These are phyloP conservation scores for Cynopterus brachyotis DNA, from an alignment of 2,113 vertebrate species.

Conservation along the genomic window DNA sequence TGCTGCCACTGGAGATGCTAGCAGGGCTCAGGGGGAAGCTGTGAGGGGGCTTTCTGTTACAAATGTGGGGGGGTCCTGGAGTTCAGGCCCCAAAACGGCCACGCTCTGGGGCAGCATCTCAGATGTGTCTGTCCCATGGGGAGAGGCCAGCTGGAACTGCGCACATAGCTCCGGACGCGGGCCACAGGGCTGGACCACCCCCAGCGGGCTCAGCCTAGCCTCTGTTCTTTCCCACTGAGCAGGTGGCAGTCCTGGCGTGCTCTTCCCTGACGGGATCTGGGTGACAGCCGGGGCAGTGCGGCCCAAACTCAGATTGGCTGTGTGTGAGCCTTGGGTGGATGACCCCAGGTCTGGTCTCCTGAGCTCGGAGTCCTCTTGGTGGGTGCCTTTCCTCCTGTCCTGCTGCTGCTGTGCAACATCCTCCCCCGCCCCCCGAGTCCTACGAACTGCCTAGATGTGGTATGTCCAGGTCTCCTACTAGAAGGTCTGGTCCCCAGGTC, in stretches of 20 bases:
- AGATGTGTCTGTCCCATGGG: fast-evolving
- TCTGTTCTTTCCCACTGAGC: background rate
- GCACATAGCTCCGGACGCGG: too few species aligned
- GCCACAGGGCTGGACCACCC: fast-evolving
- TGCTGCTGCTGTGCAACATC: fast-evolving
- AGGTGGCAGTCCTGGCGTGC: too few species aligned
- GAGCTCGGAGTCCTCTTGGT: background rate
- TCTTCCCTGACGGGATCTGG: background rate
- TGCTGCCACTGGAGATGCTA: background rate
- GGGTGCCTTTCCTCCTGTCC: background rate
- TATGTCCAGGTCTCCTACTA: background rate
- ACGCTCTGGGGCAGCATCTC: background rate
- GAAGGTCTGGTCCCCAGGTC: background rate
- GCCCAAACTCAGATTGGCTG: background rate
- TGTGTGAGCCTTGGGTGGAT: fast-evolving
- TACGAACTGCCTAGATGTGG: background rate
- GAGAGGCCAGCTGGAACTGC: background rate
- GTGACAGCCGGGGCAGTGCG: fast-evolving
- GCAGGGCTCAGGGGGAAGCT: background rate
- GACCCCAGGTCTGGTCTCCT: background rate
- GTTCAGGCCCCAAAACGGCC: fast-evolving
- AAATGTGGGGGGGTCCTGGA: background rate
- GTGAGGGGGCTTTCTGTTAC: background rate
- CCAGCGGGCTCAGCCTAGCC: background rate
- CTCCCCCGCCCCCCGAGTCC: fast-evolving